These are phyloP conservation scores for Tiliqua scincoides DNA, from an alignment of 2,113 vertebrate species.

Conservation along the genomic window DNA sequence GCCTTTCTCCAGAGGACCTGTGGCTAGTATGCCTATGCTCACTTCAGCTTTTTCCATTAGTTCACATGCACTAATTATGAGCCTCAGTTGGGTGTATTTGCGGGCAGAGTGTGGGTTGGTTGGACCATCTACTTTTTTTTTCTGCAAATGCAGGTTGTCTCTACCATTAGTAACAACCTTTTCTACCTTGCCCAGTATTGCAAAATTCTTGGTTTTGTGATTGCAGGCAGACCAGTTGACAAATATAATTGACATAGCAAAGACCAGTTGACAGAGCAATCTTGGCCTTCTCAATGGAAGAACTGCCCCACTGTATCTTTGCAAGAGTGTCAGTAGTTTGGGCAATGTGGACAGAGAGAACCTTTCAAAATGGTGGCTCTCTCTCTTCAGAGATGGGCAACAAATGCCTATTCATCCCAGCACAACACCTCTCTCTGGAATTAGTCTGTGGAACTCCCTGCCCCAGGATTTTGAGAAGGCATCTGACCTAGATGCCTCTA, in stretches of 20 bases:
- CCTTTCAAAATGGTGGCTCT: too few relatives aligned
- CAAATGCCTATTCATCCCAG: too few relatives aligned
- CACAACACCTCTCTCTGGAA: too few relatives aligned
- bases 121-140: neutral
- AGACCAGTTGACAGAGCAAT: neutral
- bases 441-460: too few relatives aligned
- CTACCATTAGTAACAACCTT: neutral
- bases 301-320: neutral
- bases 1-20: too few relatives aligned
- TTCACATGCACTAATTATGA: neutral
- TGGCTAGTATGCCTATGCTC: too few relatives aligned
- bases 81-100: neutral
- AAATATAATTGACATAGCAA: too few relatives aligned
- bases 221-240: neutral
- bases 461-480: too few relatives aligned
- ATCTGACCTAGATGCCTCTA: too few relatives aligned
- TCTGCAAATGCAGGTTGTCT: neutral
- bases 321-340: neutral
- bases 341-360: too few relatives aligned
- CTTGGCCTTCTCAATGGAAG: neutral
- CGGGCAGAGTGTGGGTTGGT: neutral
- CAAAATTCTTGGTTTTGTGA: neutral
- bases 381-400: too few relatives aligned
- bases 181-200: neutral
- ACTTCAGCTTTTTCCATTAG: neutral